Conservation (phyloP, 2,113 vertebrate genomes). For the Typhlomys cinereus region DNA sequence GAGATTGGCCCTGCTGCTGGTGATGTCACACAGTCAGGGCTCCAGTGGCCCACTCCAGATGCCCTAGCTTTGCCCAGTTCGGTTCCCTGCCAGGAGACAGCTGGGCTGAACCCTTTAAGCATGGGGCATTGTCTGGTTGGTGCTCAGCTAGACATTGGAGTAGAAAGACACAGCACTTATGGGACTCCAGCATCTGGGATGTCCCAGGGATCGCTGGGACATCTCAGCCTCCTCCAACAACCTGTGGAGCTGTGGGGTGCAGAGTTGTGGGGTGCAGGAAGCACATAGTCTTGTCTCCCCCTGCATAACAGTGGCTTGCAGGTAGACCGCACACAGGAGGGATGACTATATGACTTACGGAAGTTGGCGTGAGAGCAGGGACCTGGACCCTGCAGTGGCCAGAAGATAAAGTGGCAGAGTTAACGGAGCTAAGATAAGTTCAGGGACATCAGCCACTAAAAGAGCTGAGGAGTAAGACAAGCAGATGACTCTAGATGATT, state of each 20-base stretch:
- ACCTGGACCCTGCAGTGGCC: not conserved
- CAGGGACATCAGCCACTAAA: not conserved
- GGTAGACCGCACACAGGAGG: no score
- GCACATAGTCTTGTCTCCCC: not conserved
- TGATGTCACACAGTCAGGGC: not conserved
- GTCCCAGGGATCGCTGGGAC: not conserved
- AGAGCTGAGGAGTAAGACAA: not conserved
- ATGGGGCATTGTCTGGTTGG: not conserved
- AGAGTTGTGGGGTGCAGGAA: no score
- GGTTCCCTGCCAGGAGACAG: not conserved
- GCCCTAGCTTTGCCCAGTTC: not conserved
- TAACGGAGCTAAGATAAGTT: not conserved
- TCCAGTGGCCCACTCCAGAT: not conserved
- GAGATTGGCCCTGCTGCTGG: not conserved
- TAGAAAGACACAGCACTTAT: fast-evolving
- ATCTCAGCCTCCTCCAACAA: no score
- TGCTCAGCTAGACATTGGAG: not conserved
- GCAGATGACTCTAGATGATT: no score
- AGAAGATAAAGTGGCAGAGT: not conserved
- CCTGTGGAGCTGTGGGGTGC: not conserved
- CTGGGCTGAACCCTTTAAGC: not conserved
- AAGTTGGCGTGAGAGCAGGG: not conserved
- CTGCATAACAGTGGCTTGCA: not conserved
- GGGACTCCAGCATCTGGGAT: not conserved
- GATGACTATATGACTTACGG: not conserved